These are phyloP conservation scores for Microctenopoma steveboyesi DNA, from an alignment of 2,797 vertebrate species.

Conservation along the genomic window DNA sequence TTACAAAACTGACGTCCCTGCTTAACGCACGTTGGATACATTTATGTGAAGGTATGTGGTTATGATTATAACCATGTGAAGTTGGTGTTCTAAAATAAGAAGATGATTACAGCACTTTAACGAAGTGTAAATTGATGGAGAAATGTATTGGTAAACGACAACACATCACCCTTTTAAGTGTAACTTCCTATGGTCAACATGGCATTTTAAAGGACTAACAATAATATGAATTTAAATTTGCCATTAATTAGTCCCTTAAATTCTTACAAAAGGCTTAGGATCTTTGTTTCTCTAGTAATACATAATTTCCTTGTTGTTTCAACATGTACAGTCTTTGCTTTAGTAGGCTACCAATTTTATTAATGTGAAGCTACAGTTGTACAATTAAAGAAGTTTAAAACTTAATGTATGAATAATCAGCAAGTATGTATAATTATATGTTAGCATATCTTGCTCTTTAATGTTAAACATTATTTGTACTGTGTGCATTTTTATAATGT, in stretches of 20 bases:
- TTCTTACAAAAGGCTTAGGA: slow-evolving; percentile 56
- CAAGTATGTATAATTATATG: slow-evolving; percentile 91
- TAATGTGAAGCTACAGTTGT: slow-evolving; percentile 86
- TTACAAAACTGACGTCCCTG: slow-evolving; percentile 54
- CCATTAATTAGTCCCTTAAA: slow-evolving; percentile 55
- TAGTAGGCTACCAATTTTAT: slow-evolving; percentile 90
- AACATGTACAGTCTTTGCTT: slow-evolving; percentile 92
- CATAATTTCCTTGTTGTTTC: slow-evolving; percentile 92
- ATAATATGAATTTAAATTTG: slow-evolving; percentile 58
- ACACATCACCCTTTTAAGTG: slow-evolving; percentile 47
- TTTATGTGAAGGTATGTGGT: slow-evolving; percentile 67
- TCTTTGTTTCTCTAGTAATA: slow-evolving; percentile 86
- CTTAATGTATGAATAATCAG: slow-evolving; percentile 93
- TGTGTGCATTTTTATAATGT: slow-evolving; percentile 99
- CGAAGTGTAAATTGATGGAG: slow-evolving; percentile 72
- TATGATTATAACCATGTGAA: slow-evolving; percentile 65
- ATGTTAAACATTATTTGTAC: slow-evolving; percentile 98
- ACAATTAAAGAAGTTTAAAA: slow-evolving; percentile 82
- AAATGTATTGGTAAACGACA: slow-evolving; percentile 43
- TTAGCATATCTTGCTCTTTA: slow-evolving; percentile 93
- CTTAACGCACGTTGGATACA: slow-evolving; percentile 42
- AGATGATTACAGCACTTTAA: slow-evolving; percentile 84
- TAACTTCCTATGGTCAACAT: slow-evolving; percentile 31
- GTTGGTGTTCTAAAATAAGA: slow-evolving; percentile 51
- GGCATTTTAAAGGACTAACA: slow-evolving; percentile 30